Percentiles rank a stretch among this genome's conserved stretches.
These are phyloP conservation scores for Onychomys leucogaster DNA, from an alignment of 2,797 vertebrate genomes.

Conservation along the genomic window DNA sequence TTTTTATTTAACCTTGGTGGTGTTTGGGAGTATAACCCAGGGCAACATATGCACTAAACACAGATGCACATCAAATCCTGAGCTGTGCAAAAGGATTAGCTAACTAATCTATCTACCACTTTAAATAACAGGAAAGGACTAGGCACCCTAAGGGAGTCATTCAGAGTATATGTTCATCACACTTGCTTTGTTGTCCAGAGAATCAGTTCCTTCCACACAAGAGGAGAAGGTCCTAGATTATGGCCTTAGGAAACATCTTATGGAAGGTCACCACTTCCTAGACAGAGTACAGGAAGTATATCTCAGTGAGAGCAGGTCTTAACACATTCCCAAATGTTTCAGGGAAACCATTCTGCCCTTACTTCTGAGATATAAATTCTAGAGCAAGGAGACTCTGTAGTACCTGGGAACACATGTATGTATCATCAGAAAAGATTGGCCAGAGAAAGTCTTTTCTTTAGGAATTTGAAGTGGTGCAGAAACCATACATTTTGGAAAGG, in stretches of 20 bases:
- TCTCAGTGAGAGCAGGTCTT: not conserved
- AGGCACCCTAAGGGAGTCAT: not conserved
- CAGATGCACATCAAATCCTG: not conserved
- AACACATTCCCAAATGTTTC: not conserved
- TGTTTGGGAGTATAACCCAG: not conserved
- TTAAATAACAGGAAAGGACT: not conserved
- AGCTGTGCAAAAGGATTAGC: not conserved
- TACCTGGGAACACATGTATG: no score
- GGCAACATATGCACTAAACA: not conserved
- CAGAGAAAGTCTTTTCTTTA: not conserved
- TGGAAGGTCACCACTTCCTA: not conserved
- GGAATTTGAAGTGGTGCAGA: not conserved
- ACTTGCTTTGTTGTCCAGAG: not conserved
- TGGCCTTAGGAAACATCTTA: not conserved
- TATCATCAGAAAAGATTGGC: not conserved
- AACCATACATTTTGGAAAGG: not conserved
- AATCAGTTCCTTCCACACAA: not conserved
- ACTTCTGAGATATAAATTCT: not conserved
- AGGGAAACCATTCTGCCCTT: not conserved
- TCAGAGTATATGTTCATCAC: no score
- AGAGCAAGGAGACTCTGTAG: not conserved
- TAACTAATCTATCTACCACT: not conserved
- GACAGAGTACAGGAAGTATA: not conserved
- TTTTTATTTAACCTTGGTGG: not conserved
- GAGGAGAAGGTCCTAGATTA: not conserved